These are phyloP conservation scores for Protonemura montana DNA, from an alignment of 2,888 invertebrate species.

Conservation along the genomic window DNA sequence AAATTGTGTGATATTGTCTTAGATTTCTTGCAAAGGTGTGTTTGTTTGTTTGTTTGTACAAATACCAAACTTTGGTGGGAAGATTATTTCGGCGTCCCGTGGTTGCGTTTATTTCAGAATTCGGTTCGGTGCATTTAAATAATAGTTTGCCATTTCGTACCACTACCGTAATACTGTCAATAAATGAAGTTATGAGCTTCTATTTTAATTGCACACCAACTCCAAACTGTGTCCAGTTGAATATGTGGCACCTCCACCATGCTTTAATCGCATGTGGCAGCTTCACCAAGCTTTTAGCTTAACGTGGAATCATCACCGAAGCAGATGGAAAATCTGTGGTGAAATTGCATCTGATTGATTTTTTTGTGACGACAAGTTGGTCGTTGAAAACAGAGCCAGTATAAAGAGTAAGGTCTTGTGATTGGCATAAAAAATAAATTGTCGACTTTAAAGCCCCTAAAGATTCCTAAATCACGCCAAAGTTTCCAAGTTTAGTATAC, in stretches of 20 bases:
- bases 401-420: not conserved
- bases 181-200: no score
- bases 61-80: not conserved
- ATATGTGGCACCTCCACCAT: no score
- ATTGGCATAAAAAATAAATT: slow-evolving; percentile 24
- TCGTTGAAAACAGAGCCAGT: slow-evolving; percentile 1
- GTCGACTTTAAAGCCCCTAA: not conserved
- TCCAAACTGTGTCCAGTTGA: no score
- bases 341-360: not conserved
- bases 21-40: not conserved
- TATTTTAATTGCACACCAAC: no score
- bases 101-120: not conserved
- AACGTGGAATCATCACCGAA: not conserved
- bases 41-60: slow-evolving; percentile 12
- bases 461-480: slow-evolving; percentile 20
- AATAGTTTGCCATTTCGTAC: not conserved
- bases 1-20: not conserved
- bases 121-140: not conserved
- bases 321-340: not conserved
- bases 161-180: not conserved
- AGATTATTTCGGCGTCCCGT: not conserved
- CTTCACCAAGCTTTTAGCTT: no score
- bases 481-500: slow-evolving; percentile 18
- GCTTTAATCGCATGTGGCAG: no score
- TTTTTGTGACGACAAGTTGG: not conserved